Evolutionary conservation across 2,113 vertebrate species (phyloP).

Genomic region (Climacteris rufus): DNA sequence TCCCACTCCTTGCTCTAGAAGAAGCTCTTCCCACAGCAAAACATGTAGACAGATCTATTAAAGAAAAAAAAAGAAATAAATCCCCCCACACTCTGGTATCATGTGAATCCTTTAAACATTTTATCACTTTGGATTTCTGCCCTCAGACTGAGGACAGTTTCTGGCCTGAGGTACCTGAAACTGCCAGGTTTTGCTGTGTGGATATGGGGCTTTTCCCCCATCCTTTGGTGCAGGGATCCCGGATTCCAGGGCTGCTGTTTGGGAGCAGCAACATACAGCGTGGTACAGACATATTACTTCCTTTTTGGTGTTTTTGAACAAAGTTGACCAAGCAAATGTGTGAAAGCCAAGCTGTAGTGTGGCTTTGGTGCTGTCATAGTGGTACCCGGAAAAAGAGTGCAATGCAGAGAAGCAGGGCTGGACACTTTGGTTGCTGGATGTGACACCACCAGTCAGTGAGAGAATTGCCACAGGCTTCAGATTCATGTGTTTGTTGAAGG

Average conservation of each 20-base stretch:
- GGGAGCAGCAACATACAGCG: rapidly evolving
- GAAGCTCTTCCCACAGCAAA: not conserved
- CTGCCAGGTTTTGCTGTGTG: not conserved
- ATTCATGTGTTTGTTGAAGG: not conserved
- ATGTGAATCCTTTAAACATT: not conserved
- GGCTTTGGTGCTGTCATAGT: slow-evolving; percentile 46
- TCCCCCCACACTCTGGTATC: no score
- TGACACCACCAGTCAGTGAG: not conserved
- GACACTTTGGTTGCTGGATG: not conserved
- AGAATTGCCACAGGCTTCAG: not conserved
- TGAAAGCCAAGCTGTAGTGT: not conserved
- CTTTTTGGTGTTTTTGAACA: not conserved
- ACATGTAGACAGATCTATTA: not conserved
- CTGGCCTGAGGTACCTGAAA: not conserved
- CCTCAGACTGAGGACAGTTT: not conserved
- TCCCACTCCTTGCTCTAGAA: not conserved
- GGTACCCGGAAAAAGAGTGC: not conserved
- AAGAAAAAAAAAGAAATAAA: not conserved
- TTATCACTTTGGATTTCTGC: not conserved
- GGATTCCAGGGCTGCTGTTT: not conserved
- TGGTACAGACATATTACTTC: rapidly evolving
- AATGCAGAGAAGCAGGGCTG: not conserved
- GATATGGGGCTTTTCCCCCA: not conserved
- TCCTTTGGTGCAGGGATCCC: not conserved
- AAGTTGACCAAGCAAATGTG: not conserved